Percentiles rank a stretch among this genome's conserved stretches.
These are phyloP conservation scores for Paramuricea clavata DNA, from an alignment of 92 coral and sea anemone species.

Conservation along the genomic window DNA sequence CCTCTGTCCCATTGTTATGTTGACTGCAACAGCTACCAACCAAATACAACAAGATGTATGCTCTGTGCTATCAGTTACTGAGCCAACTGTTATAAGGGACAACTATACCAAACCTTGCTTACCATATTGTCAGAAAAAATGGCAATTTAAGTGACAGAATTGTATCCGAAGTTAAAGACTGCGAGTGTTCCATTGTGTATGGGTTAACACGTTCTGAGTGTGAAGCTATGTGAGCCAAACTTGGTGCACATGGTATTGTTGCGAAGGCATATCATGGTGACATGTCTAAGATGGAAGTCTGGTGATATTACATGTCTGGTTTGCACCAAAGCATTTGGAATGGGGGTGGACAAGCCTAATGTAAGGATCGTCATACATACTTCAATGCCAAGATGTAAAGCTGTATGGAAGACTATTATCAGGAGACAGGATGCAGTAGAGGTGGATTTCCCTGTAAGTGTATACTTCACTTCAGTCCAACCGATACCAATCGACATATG, in stretches of 20 bases:
- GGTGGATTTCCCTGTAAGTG: conserved; percentile 44
- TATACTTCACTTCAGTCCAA: conserved; percentile 5
- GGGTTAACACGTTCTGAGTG: conserved; percentile 43
- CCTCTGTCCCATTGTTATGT: neutral
- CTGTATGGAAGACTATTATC: conserved; percentile 42
- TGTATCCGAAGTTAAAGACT: conserved; percentile 6
- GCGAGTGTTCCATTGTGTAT: conserved; percentile 34
- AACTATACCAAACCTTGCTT: conserved; percentile 27
- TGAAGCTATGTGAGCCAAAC: conserved; percentile 46
- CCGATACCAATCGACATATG: neutral
- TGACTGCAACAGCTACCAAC: conserved; percentile 31
- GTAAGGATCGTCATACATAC: conserved; percentile 42
- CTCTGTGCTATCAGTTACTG: neutral
- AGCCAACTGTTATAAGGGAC: neutral
- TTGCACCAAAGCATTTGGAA: conserved; percentile 57
- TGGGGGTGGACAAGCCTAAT: conserved; percentile 53
- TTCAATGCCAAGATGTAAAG: conserved; percentile 35
- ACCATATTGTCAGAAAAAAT: neutral
- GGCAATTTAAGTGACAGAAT: conserved; percentile 13
- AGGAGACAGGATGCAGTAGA: conserved; percentile 45
- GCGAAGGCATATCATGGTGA: conserved; percentile 41
- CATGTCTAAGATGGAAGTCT: conserved; percentile 41
- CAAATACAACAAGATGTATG: conserved; percentile 26
- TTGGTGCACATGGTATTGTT: conserved; percentile 28
- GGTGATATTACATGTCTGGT: conserved; percentile 30